Conservation (phyloP, 2,113 vertebrate genomes). For the Xerus inauris region DNA sequence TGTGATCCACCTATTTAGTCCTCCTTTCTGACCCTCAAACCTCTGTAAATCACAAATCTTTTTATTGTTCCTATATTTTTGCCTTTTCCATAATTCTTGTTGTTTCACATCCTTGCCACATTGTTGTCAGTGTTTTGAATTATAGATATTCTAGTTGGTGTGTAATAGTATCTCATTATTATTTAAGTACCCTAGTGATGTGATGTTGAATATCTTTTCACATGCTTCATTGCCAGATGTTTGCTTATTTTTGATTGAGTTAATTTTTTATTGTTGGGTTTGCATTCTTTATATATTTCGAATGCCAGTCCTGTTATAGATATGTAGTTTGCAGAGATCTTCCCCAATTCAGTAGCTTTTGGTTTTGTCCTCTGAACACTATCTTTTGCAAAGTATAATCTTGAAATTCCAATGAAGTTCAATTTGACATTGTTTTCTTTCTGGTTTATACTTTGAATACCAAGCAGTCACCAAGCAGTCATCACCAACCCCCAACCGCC, state of each 20-base stretch:
- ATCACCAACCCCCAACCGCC: background rate
- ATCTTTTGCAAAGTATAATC: background rate
- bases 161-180: background rate
- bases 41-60: background rate
- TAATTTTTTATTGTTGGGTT: background rate
- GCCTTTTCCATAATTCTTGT: background rate
- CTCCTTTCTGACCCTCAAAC: background rate
- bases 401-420: background rate
- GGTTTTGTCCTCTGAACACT: background rate
- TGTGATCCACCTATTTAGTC: background rate
- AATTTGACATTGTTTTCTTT: background rate
- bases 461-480: background rate
- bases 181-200: background rate
- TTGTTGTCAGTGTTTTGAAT: background rate
- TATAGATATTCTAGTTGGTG: background rate
- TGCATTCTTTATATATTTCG: background rate
- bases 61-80: background rate
- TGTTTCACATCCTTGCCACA: background rate
- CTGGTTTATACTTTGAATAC: background rate
- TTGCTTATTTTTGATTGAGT: background rate
- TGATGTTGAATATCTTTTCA: background rate
- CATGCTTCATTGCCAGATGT: background rate
- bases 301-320: background rate
- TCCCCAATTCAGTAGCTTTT: background rate
- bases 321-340: background rate